phyloP scores from a whole-genome alignment of 2,888 invertebrate species.

The Dimorphilus gyrociliatus region DNA sequence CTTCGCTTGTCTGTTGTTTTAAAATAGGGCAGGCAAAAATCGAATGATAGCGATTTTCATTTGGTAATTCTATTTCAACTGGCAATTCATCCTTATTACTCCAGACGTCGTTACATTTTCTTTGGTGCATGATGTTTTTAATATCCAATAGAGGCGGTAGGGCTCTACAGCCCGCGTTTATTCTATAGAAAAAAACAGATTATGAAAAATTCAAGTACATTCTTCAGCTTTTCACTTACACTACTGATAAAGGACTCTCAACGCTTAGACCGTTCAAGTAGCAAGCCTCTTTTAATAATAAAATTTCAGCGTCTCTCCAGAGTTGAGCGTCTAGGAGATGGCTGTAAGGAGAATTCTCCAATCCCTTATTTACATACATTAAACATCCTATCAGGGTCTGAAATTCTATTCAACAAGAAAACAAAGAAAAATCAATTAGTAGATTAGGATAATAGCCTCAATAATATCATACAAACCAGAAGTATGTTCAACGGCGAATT shows the following conservation, averaged over 20 bases:
- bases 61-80: slow-evolving; percentile 83
- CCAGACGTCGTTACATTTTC: slow-evolving; percentile 84
- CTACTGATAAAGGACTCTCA: slow-evolving; percentile 74
- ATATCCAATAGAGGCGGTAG: slow-evolving; percentile 85
- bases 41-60: slow-evolving; percentile 81
- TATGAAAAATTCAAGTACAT: no score
- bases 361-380: slow-evolving; percentile 59
- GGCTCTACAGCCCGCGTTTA: slow-evolving; percentile 80
- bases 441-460: neutral
- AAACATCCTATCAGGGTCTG: slow-evolving; percentile 72
- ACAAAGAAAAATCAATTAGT: neutral
- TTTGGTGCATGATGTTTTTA: slow-evolving; percentile 70
- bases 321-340: slow-evolving; percentile 55
- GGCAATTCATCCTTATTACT: slow-evolving; percentile 77
- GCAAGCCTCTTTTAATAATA: slow-evolving; percentile 82
- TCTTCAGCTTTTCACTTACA: slow-evolving; percentile 37
- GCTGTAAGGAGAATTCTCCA: slow-evolving; percentile 60
- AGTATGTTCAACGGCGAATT: slow-evolving; percentile 58
- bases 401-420: slow-evolving; percentile 46
- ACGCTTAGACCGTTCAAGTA: slow-evolving; percentile 70
- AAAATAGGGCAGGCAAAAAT: slow-evolving; percentile 97
- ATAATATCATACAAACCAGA: slow-evolving; percentile 44
- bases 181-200: slow-evolving; percentile 27
- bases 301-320: slow-evolving; percentile 71
- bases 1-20: slow-evolving; percentile 82